phyloP scores from a whole-genome alignment of 1,140 invertebrate genomes.

The Trigoniulus corallinus region DNA sequence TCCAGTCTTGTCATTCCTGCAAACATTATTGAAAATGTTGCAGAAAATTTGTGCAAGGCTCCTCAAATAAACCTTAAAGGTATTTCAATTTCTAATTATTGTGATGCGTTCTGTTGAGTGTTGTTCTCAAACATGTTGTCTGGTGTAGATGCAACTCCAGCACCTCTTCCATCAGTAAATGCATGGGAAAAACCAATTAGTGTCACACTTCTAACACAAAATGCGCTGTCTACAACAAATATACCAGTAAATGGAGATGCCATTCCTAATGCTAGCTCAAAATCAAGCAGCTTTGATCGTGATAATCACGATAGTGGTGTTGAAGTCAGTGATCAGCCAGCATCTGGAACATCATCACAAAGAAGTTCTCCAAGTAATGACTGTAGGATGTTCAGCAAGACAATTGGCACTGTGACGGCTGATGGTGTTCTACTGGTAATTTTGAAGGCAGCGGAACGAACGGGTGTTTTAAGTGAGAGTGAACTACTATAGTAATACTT shows the following conservation, averaged over 20 bases:
- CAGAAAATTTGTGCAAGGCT: neutral
- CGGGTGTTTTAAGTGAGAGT: too few relatives aligned
- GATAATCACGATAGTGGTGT: slow-evolving; percentile 34
- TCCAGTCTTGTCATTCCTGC: neutral
- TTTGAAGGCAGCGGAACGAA: too few relatives aligned
- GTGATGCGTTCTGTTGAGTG: neutral
- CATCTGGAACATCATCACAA: slow-evolving; percentile 29
- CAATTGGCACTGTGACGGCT: slow-evolving; percentile 12
- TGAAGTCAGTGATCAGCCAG: slow-evolving; percentile 32
- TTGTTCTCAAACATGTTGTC: neutral
- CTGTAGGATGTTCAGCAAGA: slow-evolving; percentile 18
- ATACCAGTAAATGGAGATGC: slow-evolving; percentile 8
- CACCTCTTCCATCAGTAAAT: slow-evolving; percentile 49
- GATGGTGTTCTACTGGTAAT: slow-evolving; percentile 36
- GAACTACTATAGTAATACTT: too few relatives aligned
- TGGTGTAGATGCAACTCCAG: slow-evolving; percentile 19
- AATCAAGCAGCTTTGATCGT: slow-evolving; percentile 18
- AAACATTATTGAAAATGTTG: neutral
- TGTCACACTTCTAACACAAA: slow-evolving; percentile 29
- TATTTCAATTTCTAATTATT: neutral
- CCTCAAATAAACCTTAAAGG: neutral
- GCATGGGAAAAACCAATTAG: slow-evolving; percentile 73
- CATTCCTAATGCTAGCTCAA: slow-evolving; percentile 16
- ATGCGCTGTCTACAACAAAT: slow-evolving; percentile 9
- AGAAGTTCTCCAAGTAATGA: slow-evolving; percentile 30